Evolutionary conservation across 2,113 vertebrate genomes (phyloP), one percentile per base, ranked within the genome.

Genomic region (Neolamprologus brichardi): DNA sequence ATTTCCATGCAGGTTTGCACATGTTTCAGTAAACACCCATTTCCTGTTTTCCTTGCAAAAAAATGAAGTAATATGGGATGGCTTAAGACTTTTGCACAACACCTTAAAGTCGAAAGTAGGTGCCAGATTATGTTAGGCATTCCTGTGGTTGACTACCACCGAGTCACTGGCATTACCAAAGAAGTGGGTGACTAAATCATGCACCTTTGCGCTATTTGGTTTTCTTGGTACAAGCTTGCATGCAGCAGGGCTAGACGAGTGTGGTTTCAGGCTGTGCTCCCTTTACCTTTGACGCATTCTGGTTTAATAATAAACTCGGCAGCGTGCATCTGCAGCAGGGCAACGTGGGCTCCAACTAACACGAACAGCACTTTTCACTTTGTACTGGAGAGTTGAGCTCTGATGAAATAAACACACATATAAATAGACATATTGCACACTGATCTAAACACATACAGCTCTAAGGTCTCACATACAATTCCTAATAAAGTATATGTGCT

Each of bases 261-360:
- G 32, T 46, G 34, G 75, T 12, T 72, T 28, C 56, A 60, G 81
- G 41, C 37, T 41, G 13, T 15, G 41, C 32, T 14, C 82, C 34
- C 60, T 62, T 28, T 23, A 44, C 37, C 62, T 77, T 23, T 93
- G 92, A 89, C 20, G 7, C 84, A 62, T 12, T 82, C 10, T 28
- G 64, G 17, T 91, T 90, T 87, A 89, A 88, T 91, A 88, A 92
- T 67, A 90, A 79, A 82, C 80, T 79, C 34, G 2, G 25, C 12
- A n/a, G 34, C 20, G 0, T 89, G 89, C 91, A 93, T 92, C 84
- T 93, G 93, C 93, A 91, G 84, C 89, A 84, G 60, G 58, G 90
- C 86, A 82, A 3, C 5, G 13, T 75, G 49, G 77, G 80, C 84
- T 89, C 32, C 85, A 49, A 2, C 41, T 11, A 44, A 77, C 60